phyloP scores from a whole-genome alignment of 2,888 invertebrate species.

The Orchesella flavescens region DNA sequence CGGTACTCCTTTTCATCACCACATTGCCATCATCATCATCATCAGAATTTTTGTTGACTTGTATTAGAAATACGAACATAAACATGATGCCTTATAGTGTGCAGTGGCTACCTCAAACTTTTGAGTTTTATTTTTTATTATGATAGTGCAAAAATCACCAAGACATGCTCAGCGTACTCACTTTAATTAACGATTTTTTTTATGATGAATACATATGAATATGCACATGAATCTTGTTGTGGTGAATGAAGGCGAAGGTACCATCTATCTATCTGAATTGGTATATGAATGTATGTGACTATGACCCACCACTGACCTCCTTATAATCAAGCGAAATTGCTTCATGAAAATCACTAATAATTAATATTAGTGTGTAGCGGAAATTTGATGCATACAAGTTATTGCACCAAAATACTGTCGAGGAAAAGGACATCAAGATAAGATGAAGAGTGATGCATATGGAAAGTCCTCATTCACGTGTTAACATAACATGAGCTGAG shows the following conservation, averaged over 20 bases:
- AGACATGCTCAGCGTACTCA: slow-evolving; percentile 12
- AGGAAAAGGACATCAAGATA: too few relatives aligned
- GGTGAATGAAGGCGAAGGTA: background rate
- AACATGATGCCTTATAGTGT: background rate
- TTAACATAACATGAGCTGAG: too few relatives aligned
- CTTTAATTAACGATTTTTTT: background rate
- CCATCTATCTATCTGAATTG: background rate
- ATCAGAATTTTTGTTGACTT: too few relatives aligned
- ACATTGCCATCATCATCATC: too few relatives aligned
- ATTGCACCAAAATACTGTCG: too few relatives aligned
- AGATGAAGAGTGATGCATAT: too few relatives aligned
- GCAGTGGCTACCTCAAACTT: background rate
- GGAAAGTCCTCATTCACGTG: too few relatives aligned
- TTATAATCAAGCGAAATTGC: too few relatives aligned
- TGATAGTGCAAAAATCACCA: background rate
- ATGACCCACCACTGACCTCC: slow-evolving; percentile 2
- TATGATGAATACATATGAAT: background rate
- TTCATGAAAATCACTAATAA: too few relatives aligned
- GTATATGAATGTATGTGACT: background rate
- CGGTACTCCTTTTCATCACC: too few relatives aligned
- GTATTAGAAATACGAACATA: background rate
- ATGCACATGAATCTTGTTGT: slow-evolving; percentile 1
- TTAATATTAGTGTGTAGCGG: too few relatives aligned
- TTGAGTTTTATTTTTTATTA: background rate
- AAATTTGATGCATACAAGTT: too few relatives aligned